Evolutionary conservation across 1,140 invertebrate species (phyloP), one percentile per base, ranked within the genome.

Genomic region (Zeugodacus cucurbitae): DNA sequence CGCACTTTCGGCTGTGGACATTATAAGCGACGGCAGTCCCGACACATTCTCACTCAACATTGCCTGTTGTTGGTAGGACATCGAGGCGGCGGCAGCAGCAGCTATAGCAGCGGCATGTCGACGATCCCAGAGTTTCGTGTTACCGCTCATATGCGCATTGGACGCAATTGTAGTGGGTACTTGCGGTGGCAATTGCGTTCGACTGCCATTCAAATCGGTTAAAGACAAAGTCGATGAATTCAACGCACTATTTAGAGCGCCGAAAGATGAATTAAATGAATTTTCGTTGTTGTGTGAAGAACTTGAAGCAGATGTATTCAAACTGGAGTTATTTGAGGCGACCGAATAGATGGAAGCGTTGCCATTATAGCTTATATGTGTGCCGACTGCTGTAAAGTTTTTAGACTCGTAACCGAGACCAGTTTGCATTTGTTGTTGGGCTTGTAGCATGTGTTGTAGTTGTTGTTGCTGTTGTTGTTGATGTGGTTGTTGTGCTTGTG

Each of bases 241-340:
- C 11, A 93, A 90, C 5, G 92, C 92, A 32, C 87, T 90, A 89
- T 91, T 89, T 29, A 89, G 70, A 41, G 67, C 70, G 10, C 67
- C 48, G 48, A 87, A 87, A 0, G 86, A 89, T 10, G 89, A 89
- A 20, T 91, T 92, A 7, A 91, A 70, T 1, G 89, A 90, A 29
- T 91, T 92, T 11, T 93, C 91, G 48, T 91, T 92, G 64, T 90
- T 91, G 74, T 88, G 88, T 1, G 67, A 78, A 67, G 70, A 64
- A 59, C 89, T 90, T 8, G 89, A 88, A 37, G 70, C 57, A 17
- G 90, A 90, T 59, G 89, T 91, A 87, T 89, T 90, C 0, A 91
- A 34, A 1, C 89, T 87, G 2, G 89, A 89, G 54, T 89, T 67
- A 29, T 89, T 34, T 3, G 89, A 88, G 37, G 87, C 85, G 41